These are phyloP conservation scores for Selene dorsalis DNA, from an alignment of 2,797 vertebrate genomes.

Conservation along the genomic window DNA sequence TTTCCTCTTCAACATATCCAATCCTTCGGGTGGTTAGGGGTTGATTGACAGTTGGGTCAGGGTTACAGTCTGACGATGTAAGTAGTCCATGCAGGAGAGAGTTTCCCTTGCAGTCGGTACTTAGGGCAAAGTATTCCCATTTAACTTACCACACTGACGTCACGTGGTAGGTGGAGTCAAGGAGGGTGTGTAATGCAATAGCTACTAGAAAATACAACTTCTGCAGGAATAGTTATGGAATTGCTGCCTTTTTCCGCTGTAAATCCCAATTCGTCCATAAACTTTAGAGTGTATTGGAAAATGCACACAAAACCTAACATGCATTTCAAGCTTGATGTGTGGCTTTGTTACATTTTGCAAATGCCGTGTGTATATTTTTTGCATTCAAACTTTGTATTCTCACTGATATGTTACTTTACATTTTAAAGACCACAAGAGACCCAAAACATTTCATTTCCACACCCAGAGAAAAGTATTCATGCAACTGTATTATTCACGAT, in stretches of 20 bases:
- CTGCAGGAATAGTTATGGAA: no score
- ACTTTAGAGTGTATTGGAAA: no score
- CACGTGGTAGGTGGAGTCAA: slow-evolving; percentile 1
- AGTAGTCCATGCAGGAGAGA: rapidly evolving
- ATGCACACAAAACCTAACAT: no score
- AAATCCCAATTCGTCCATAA: no score
- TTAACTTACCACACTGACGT: neutral
- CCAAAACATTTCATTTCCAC: neutral
- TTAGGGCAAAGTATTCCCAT: slow-evolving; percentile 1
- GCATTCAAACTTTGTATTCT: neutral
- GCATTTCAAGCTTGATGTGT: no score
- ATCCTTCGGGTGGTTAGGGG: rapidly evolving
- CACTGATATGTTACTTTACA: neutral
- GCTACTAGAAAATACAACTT: no score
- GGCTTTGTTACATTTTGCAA: no score
- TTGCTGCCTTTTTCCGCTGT: no score
- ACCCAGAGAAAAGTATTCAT: neutral
- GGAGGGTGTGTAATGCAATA: neutral
- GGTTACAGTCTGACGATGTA: rapidly evolving
- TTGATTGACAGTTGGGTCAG: neutral
- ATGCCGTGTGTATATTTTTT: neutral
- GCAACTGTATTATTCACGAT: neutral
- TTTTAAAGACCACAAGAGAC: no score
- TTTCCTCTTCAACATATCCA: rapidly evolving
- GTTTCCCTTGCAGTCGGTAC: neutral